Evolutionary conservation across 2,888 invertebrate genomes (phyloP), one percentile per base, ranked within the genome.

Genomic region (Lysandra bellargus): DNA sequence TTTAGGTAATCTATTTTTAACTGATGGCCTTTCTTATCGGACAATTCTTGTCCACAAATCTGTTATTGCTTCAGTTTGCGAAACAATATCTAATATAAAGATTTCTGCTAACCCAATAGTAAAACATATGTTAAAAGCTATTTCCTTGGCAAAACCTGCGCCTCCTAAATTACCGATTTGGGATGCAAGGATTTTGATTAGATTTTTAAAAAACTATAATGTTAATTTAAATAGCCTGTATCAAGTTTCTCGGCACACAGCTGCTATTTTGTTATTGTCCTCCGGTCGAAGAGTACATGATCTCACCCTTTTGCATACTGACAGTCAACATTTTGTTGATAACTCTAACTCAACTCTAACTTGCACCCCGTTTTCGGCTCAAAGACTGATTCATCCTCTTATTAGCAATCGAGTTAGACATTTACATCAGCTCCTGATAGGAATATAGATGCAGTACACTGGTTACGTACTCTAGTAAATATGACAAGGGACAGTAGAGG

Each of bases 21-120:
- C 79, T 6, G 23, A 23, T 44, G 17, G 57, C 6, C 76, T 84
- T 30, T 80, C 83, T 3, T 82, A 82, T 49, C 72, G 82, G 12
- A 81, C 83, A 23, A 83, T 83, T 79, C 73, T 82, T 0, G 81
- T 84, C 3, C 83, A 83, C 80, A 83, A 83, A 78, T 84, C 83
- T 1, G 82, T 81, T 9, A 81, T 83, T 73, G 77, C 81, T 3
- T 80, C 83, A 2, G 60, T 83, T 74, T 82, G 80, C 23, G 23
- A 83, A 61, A 82, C 81, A 2, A 64, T 80, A 44, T 79, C 80
- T 1, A 37, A 80, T 12, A 78, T 78, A 64, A 79, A 81, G 53
- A 78, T 82, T 40, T 80, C 81, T 37, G 77, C 80, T 4, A 80
- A 78, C 69, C 69, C 49, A 9, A 61, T 83, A 78, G 80, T 83